Evolutionary conservation across 2,113 vertebrate genomes (phyloP).

Genomic region (Rattus rattus): DNA sequence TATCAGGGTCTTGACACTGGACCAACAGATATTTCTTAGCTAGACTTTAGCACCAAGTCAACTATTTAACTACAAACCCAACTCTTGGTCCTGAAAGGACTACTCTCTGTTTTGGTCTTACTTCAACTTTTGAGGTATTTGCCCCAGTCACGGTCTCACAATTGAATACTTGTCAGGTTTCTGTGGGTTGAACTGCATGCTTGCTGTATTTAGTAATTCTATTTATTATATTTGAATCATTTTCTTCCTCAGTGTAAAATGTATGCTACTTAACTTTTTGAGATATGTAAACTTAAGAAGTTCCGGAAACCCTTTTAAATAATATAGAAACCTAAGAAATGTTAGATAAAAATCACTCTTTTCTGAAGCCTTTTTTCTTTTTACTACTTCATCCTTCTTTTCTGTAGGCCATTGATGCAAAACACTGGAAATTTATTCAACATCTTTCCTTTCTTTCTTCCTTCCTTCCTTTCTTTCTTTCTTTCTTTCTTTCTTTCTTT

Average conservation of each 20-base stretch:
- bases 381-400: background rate
- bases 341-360: background rate
- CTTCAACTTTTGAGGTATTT: background rate
- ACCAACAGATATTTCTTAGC: background rate
- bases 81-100: background rate
- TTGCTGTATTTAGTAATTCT: background rate
- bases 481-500: no score
- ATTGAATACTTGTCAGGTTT: background rate
- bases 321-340: background rate
- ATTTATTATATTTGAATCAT: background rate
- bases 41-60: background rate
- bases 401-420: background rate
- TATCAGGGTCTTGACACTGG: background rate
- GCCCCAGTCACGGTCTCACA: background rate
- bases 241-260: background rate
- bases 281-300: background rate
- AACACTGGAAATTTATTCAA: background rate
- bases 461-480: background rate
- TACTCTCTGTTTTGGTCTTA: background rate
- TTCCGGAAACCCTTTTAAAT: constrained; percentile 24
- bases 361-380: background rate
- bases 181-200: background rate
- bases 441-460: background rate
- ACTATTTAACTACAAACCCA: background rate
- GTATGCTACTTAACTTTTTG: background rate